Base-by-base conservation (phyloP, 1,140 invertebrate species). In the Panulirus ornatus region DNA sequence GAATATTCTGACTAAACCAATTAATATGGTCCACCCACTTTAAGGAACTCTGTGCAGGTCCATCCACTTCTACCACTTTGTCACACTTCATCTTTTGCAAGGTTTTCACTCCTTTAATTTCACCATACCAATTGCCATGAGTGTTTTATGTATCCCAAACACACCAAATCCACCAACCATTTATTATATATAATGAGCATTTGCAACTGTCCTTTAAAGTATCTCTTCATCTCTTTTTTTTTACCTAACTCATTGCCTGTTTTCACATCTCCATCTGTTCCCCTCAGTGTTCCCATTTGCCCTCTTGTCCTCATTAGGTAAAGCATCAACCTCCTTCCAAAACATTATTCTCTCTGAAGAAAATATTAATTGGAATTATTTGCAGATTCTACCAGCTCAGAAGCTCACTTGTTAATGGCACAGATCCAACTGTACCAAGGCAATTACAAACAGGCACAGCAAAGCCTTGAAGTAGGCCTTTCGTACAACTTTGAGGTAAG, bases 401-500 rank as follows among this genome's bases (percentile, higher is more conserved):
- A 98, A 92, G 97, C 96, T 36, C 96, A 98, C 94, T 94, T 99
- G 5, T 94, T 99, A 5, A 95, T 98, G 95, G 97, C 98, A 30
- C 97, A 98, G 94, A 97, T 98, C 76, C 95, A 97, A 84, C 93
- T 95, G 16, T 93, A 94, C 83, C 96, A 97, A 93, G 95, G 96
- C 58, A 96, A 97, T 91, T 97, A 96, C 93, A 95, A 96, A 44
- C 95, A 96, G 92, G 98, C 98, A 0, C 95, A 96, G 27, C 97
- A 98, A 93, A 85, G 82, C 19, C 94, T 99, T 40, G 98, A 99
- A 94, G 95, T 97, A 86, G 98, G 97, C 86, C 94, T 99, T 0
- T 98, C 97, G 93, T 97, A 97, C 93, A 97, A 99, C 94, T 99
- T 99, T 93, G 96, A 97, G 94, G 96, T 96, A 91, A 91, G 89